Evolutionary conservation across 2,113 vertebrate species (phyloP), one percentile per base, ranked within the genome.

Genomic region (Rhombomys opimus): DNA sequence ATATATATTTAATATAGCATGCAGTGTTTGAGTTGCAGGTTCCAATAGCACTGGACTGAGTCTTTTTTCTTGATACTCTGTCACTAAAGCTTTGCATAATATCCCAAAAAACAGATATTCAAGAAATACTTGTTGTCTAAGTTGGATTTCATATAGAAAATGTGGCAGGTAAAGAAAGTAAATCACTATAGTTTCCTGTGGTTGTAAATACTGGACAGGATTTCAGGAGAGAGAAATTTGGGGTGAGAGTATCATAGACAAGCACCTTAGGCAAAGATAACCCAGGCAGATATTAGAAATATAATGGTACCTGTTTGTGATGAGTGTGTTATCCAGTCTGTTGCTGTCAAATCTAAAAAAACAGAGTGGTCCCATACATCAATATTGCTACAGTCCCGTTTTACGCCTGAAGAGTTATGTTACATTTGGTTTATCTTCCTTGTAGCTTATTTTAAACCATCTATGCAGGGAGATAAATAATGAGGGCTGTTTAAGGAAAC

Each of bases 401-500:
- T 68, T 5, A 27, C 7, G 50, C 63, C 59, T 65, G 61, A 88
- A 92, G 35, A 30, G 32, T 73, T 27, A 38, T 68, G 22, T 65
- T 89, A 30, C 7, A 50, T 65, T 63, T 41, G 23, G 11, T 52
- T 89, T 54, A 73, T 72, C 91, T 87, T 94, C 57, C 54, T 80
- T 10, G 14, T 18, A 7, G 17, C 86, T 92, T 94, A 14, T 91
- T 92, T 90, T 92, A 18, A 81, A 61, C 22, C 50, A 95, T 92
- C 61, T 82, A 73, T 63, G 35, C 13, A 91, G 89, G 90, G 90
- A 92, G 15, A 95, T 77, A 77, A 88, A 94, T 92, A 95, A 90
- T 30, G 72, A 50, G 54, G 96, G 2, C 7, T 95, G 0, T 97
- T 95, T 92, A 52, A 70, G 80, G 96, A 93, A 15, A 84, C 18